Evolutionary conservation across 1,140 invertebrate genomes (phyloP).

Genomic region (Mamestra configurata): DNA sequence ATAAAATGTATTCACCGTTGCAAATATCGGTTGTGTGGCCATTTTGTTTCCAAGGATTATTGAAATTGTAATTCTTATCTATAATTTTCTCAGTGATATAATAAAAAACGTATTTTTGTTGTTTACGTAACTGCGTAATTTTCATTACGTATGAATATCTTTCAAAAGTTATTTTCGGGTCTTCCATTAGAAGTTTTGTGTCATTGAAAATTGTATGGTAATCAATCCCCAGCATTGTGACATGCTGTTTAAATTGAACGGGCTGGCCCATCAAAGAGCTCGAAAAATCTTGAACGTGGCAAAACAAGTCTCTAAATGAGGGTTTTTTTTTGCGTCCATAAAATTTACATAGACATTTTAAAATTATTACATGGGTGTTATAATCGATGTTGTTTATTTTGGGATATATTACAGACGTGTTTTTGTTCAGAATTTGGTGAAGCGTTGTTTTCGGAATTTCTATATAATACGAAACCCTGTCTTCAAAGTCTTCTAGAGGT

Average conservation of each 20-base stretch:
- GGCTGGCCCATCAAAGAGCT: too few species aligned
- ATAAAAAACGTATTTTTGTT: constrained; percentile 49
- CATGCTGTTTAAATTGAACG: constrained; percentile 31
- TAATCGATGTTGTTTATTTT: constrained; percentile 1
- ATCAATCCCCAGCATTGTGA: constrained; percentile 55
- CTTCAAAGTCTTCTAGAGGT: constrained; percentile 18
- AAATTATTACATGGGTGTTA: neutral
- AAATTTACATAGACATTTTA: constrained; percentile 13
- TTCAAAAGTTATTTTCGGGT: constrained; percentile 66
- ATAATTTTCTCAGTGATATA: constrained; percentile 68
- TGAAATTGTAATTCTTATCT: constrained; percentile 51
- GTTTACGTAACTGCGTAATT: constrained; percentile 56
- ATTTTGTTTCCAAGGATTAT: constrained; percentile 48
- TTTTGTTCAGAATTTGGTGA: neutral
- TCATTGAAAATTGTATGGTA: constrained; percentile 47
- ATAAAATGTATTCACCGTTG: constrained; percentile 45
- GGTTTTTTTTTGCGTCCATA: neutral
- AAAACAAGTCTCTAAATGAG: neutral
- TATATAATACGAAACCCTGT: neutral
- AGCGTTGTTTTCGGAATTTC: neutral
- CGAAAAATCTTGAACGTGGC: neutral
- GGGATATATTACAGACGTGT: neutral
- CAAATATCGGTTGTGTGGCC: constrained; percentile 13
- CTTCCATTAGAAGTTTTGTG: constrained; percentile 61
- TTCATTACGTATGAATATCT: constrained; percentile 63